A percentile compares a stretch with the other conserved stretches of the same genome.
Evolutionary conservation across 2,113 vertebrate genomes (phyloP).

Genomic region (Noturus placidus): DNA sequence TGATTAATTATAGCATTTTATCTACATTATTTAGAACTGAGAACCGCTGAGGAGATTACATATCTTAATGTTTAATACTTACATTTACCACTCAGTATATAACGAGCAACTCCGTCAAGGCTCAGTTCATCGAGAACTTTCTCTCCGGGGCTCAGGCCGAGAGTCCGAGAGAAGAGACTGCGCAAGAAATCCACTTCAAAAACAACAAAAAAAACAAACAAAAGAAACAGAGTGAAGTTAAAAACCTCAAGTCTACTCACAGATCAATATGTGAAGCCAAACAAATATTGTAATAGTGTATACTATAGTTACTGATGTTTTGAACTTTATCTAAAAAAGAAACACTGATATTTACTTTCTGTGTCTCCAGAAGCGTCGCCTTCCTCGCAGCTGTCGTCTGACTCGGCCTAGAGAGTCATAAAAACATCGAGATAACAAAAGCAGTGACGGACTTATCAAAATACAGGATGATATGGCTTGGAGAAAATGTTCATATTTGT

Average conservation of each 20-base stretch:
- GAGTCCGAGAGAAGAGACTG: constrained; percentile 80
- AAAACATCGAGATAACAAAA: not conserved
- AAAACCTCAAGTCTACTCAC: not conserved
- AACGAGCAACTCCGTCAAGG: constrained; percentile 79
- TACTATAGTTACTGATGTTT: not conserved
- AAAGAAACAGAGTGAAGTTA: constrained; percentile 8
- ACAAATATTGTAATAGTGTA: not conserved
- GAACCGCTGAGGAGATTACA: not conserved
- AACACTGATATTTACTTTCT: constrained; percentile 72
- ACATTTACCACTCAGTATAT: constrained; percentile 86
- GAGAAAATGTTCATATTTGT: not conserved
- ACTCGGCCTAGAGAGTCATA: constrained; percentile 59
- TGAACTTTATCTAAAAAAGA: not conserved
- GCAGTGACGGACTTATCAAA: not conserved
- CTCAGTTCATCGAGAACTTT: constrained; percentile 84
- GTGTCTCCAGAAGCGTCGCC: constrained; percentile 73
- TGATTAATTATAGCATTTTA: not conserved
- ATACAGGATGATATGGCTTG: not conserved
- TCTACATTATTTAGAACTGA: not conserved
- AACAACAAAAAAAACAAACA: not conserved
- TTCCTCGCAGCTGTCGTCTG: constrained; percentile 74
- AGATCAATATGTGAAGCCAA: not conserved
- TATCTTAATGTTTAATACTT: constrained; percentile 49
- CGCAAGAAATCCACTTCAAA: constrained; percentile 87
- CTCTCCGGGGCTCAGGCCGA: constrained; percentile 79